Percentiles rank a stretch among this genome's conserved stretches.
Evolutionary conservation across 2,797 vertebrate species (phyloP).

Genomic region (Sebastes diaconus): DNA sequence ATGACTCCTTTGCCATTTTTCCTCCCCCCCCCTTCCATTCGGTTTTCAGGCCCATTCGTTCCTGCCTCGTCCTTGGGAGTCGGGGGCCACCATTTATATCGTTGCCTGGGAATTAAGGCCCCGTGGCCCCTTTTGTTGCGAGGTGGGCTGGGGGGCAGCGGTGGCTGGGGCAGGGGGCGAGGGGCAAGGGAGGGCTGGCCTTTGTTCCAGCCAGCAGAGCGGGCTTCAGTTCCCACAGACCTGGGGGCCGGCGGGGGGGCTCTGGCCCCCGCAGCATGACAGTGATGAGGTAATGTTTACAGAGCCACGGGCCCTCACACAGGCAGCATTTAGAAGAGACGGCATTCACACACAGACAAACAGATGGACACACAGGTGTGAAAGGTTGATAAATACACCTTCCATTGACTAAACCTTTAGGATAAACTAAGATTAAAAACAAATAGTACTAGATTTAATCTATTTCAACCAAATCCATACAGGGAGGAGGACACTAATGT

Average conservation of each 20-base stretch:
- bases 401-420: neutral
- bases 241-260: constrained; percentile 33
- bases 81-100: constrained; percentile 87
- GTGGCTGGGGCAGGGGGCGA: constrained; percentile 77
- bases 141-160: constrained; percentile 78
- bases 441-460: too few relatives aligned
- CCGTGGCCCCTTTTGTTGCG: constrained; percentile 84
- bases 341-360: constrained; percentile 8
- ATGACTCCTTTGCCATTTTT: constrained; percentile 84
- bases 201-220: constrained; percentile 89
- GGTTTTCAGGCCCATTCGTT: constrained; percentile 81
- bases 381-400: constrained; percentile 4
- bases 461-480: too few relatives aligned
- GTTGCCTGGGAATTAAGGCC: constrained; percentile 91
- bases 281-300: constrained; percentile 85
- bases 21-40: constrained; percentile 67
- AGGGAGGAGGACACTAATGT: rapidly evolving
- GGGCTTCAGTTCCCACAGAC: constrained; percentile 90
- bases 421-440: neutral
- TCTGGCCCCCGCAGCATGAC: constrained; percentile 39
- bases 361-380: constrained; percentile 23
- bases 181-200: constrained; percentile 80
- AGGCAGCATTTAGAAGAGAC: constrained; percentile 18
- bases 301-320: constrained; percentile 57
- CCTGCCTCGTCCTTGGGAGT: constrained; percentile 84